Evolutionary conservation across 2,113 vertebrate genomes (phyloP).

Genomic region (Myotis davidii): DNA sequence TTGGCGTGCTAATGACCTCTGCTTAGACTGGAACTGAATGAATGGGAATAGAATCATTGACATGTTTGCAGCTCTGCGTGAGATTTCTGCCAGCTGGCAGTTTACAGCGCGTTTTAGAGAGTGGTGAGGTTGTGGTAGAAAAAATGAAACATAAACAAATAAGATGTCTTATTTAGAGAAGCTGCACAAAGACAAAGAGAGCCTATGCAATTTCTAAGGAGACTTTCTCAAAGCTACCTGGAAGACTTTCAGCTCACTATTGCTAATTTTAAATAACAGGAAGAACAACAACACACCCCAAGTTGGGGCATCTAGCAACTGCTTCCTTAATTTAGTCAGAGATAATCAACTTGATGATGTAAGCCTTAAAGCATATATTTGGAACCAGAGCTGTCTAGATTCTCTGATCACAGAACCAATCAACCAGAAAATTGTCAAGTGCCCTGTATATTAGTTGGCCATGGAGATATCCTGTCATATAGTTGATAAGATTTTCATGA

Average conservation of each 20-base stretch:
- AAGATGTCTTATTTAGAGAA: not conserved
- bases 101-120: not conserved
- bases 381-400: not conserved
- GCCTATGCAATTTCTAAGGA: not conserved
- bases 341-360: not conserved
- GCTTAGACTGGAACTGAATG: not conserved
- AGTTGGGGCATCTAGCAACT: not conserved
- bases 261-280: conserved; percentile 26
- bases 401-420: not conserved
- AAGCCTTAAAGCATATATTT: not conserved
- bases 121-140: not conserved
- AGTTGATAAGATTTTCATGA: not conserved
- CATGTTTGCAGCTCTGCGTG: not conserved
- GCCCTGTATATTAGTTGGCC: not conserved
- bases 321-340: conserved; percentile 33
- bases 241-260: not conserved
- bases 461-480: not conserved
- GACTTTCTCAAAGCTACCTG: conserved; percentile 12
- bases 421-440: not conserved
- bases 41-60: not conserved
- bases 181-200: not conserved
- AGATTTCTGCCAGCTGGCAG: not conserved
- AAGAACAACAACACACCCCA: not conserved
- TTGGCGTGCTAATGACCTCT: not conserved
- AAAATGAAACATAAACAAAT: not conserved